These are phyloP conservation scores for Cherax destructor DNA, from an alignment of 1,140 invertebrate species.

Conservation along the genomic window DNA sequence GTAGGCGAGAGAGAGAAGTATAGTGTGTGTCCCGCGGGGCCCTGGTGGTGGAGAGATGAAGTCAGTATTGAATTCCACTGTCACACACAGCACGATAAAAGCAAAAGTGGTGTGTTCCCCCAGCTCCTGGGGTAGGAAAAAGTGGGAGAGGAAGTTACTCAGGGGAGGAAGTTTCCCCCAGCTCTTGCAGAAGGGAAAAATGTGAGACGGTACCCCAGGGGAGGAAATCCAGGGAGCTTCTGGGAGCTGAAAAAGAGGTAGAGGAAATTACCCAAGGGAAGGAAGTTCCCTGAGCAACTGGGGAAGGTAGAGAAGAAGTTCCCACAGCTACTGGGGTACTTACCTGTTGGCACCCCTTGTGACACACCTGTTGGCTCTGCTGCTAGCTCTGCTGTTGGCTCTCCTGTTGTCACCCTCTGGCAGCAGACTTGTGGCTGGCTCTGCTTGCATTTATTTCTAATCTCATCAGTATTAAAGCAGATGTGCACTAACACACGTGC, in stretches of 20 bases:
- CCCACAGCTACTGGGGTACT: no score
- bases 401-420: background rate
- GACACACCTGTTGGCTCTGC: background rate
- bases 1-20: background rate
- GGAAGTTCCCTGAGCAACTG: no score
- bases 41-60: background rate
- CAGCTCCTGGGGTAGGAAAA: background rate
- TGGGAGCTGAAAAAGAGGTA: no score
- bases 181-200: no score
- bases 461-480: background rate
- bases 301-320: no score
- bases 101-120: background rate
- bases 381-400: background rate
- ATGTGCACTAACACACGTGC: background rate
- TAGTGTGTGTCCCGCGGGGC: background rate
- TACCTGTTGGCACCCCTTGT: background rate
- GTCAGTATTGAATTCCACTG: conserved; percentile 11
- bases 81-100: conserved; percentile 4
- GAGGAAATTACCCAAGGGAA: no score
- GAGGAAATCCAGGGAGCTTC: no score
- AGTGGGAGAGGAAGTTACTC: no score
- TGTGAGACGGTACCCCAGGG: no score
- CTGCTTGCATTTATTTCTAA: background rate
- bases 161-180: no score
- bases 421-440: background rate